phyloP scores from a whole-genome alignment of 2,888 invertebrate genomes.

The Acanthopleura granulata region DNA sequence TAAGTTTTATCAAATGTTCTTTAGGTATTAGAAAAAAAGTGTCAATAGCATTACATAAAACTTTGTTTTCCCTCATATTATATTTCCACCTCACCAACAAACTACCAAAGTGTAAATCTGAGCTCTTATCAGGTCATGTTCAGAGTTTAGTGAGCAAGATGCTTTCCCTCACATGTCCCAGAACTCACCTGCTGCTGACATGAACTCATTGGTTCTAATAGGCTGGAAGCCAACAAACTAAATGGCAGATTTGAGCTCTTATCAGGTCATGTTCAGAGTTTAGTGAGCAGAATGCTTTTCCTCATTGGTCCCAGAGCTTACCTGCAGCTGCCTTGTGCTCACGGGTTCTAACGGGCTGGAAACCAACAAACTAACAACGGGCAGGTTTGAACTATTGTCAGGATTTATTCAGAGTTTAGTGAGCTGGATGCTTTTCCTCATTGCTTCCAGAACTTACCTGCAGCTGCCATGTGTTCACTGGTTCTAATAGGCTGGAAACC shows the following conservation, averaged over 20 bases:
- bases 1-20: too few relatives aligned
- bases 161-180: background rate
- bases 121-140: too few relatives aligned
- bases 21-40: too few relatives aligned
- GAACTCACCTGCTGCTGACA: conserved; percentile 90
- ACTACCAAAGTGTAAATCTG: too few relatives aligned
- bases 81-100: too few relatives aligned
- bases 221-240: conserved; percentile 96
- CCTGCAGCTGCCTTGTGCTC: conserved; percentile 99
- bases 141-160: background rate
- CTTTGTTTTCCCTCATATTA: too few relatives aligned
- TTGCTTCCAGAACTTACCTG: conserved; percentile 74
- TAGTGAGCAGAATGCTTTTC: background rate
- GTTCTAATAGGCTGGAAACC: conserved; percentile 99
- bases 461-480: conserved; percentile 99
- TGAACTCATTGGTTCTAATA: conserved; percentile 98
- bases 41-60: too few relatives aligned
- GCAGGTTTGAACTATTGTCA: too few relatives aligned
- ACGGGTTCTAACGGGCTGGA: conserved; percentile 98
- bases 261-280: too few relatives aligned
- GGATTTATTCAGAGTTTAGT: background rate
- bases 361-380: too few relatives aligned
- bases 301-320: conserved; percentile 61
- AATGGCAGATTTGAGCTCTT: too few relatives aligned
- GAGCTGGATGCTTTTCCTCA: background rate